A percentile compares a stretch with the other conserved stretches of the same genome.
These are phyloP conservation scores for Diarsia dahlii DNA, from an alignment of 2,888 invertebrate species.

Conservation along the genomic window DNA sequence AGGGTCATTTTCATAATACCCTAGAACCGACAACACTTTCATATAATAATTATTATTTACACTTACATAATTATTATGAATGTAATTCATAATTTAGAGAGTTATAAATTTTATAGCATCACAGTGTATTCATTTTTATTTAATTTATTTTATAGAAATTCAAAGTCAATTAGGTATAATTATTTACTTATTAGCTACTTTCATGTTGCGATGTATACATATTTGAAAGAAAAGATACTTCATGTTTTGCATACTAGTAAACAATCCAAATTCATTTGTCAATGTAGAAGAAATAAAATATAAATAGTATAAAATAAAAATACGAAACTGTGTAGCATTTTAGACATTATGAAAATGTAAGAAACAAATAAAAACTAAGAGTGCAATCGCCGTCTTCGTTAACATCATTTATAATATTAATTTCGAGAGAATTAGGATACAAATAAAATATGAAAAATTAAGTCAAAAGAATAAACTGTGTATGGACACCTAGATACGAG, in stretches of 20 bases:
- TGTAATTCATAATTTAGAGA: slow-evolving; percentile 68
- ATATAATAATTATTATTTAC: slow-evolving; percentile 64
- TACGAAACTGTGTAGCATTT: background rate
- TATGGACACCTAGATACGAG: slow-evolving; percentile 4
- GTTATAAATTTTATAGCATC: slow-evolving; percentile 84
- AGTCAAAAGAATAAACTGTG: background rate
- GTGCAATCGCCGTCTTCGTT: background rate
- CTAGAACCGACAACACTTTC: slow-evolving; percentile 63
- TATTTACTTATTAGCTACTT: slow-evolving; percentile 54
- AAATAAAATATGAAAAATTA: background rate
- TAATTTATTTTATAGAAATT: slow-evolving; percentile 62
- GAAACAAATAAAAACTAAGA: background rate
- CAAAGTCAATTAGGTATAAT: slow-evolving; percentile 54
- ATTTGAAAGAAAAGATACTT: slow-evolving; percentile 27
- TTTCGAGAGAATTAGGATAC: background rate
- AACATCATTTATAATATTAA: background rate
- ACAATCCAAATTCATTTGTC: background rate
- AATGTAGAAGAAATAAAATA: background rate
- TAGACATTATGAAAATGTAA: background rate
- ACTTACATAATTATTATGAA: slow-evolving; percentile 65
- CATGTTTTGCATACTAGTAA: background rate
- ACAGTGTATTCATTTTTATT: slow-evolving; percentile 86
- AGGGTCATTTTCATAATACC: slow-evolving; percentile 66
- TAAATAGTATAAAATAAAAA: background rate
- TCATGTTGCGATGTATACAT: slow-evolving; percentile 46